These are phyloP conservation scores for Macroglossus sobrinus DNA, from an alignment of 2,113 vertebrate species.

Conservation along the genomic window DNA sequence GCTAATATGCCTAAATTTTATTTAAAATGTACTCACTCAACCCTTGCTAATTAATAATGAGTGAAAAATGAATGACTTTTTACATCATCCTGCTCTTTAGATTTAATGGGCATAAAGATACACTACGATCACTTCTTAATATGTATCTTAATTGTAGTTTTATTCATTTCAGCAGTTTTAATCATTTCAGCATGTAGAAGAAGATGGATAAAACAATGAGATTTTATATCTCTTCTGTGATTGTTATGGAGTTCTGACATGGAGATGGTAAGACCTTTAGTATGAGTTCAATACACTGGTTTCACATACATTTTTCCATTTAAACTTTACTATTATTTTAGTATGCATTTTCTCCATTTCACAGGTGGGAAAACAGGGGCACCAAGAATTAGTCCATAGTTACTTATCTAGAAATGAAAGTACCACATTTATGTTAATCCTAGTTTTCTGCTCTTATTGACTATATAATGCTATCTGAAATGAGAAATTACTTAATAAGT, in stretches of 20 bases:
- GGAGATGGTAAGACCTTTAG: neutral
- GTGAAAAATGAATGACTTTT: constrained; percentile 25
- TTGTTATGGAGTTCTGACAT: neutral
- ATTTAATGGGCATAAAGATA: neutral
- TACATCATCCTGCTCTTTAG: neutral
- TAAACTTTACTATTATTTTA: neutral
- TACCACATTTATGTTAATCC: neutral
- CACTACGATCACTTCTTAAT: neutral
- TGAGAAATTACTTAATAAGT: neutral
- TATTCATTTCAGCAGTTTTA: neutral
- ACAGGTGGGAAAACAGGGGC: neutral
- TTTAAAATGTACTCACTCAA: neutral
- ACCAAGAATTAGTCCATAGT: neutral
- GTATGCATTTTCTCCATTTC: neutral
- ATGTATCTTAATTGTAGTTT: neutral
- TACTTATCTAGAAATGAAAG: neutral
- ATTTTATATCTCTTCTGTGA: neutral
- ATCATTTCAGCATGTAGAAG: neutral
- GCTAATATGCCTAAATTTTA: neutral
- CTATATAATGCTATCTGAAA: neutral
- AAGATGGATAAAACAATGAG: neutral
- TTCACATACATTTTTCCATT: neutral
- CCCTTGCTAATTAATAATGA: constrained; percentile 40
- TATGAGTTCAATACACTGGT: neutral
- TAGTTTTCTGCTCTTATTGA: neutral